These are phyloP conservation scores for Paramuricea clavata DNA, from an alignment of 92 coral and sea anemone genomes.

Conservation along the genomic window DNA sequence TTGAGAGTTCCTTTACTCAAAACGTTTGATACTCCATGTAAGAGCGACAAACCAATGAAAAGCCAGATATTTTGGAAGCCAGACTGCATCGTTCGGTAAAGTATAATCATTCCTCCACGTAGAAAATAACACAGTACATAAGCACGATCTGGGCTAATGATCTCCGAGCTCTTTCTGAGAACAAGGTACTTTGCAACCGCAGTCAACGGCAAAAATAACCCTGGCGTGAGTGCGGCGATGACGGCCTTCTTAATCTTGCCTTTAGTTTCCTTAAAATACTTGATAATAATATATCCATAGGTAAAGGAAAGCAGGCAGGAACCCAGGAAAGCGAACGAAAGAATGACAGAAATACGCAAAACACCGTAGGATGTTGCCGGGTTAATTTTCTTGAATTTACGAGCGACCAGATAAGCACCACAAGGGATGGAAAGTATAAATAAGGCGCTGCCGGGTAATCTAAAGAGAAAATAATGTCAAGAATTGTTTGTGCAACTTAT, in stretches of 20 bases:
- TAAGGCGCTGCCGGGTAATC: too few relatives aligned
- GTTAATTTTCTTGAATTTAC: not conserved
- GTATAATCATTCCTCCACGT: slow-evolving; percentile 59
- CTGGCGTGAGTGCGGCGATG: slow-evolving; percentile 72
- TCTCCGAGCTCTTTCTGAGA: slow-evolving; percentile 55
- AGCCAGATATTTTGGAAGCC: slow-evolving; percentile 64
- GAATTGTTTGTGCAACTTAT: too few relatives aligned
- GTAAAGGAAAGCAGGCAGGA: not conserved
- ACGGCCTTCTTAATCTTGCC: slow-evolving; percentile 53
- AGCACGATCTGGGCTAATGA: slow-evolving; percentile 64
- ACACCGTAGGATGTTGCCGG: not conserved
- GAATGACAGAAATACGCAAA: not conserved
- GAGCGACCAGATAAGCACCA: not conserved
- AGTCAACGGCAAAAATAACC: slow-evolving; percentile 31
- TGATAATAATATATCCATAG: slow-evolving; percentile 28
- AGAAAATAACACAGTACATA: slow-evolving; percentile 53
- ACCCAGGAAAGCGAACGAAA: not conserved
- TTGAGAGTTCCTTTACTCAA: slow-evolving; percentile 72
- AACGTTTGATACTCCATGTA: slow-evolving; percentile 73
- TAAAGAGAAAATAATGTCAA: too few relatives aligned
- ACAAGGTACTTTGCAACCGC: slow-evolving; percentile 9
- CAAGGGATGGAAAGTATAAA: too few relatives aligned
- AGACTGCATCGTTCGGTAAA: slow-evolving; percentile 76
- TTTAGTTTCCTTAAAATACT: slow-evolving; percentile 27
- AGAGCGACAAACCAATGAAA: slow-evolving; percentile 69